Evolutionary conservation across 2,888 invertebrate species (phyloP).

Genomic region (Acanthopleura granulata): DNA sequence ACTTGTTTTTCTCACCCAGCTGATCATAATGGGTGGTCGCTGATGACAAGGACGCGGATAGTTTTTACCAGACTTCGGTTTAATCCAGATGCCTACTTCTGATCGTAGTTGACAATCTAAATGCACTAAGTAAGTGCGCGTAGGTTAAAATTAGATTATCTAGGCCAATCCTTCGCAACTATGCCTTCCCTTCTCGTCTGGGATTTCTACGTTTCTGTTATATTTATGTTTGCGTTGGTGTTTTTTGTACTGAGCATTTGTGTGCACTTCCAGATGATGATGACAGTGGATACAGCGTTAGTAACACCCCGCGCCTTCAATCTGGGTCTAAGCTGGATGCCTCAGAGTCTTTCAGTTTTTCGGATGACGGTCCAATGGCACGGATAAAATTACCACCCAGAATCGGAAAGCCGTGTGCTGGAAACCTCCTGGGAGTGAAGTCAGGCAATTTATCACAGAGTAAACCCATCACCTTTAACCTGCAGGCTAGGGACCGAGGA

Average conservation of each 20-base stretch:
- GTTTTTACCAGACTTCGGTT: too few species aligned
- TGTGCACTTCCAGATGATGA: conserved; percentile 44
- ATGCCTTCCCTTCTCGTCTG: too few species aligned
- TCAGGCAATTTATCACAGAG: background rate
- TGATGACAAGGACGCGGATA: too few species aligned
- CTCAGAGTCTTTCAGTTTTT: background rate
- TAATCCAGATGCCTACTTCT: too few species aligned
- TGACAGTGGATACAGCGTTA: conserved; percentile 53
- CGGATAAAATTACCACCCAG: background rate
- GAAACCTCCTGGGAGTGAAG: background rate
- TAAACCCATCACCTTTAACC: background rate
- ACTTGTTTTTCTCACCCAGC: too few species aligned
- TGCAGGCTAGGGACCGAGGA: background rate
- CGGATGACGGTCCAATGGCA: background rate
- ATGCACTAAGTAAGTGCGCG: too few species aligned
- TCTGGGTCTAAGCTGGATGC: conserved; percentile 11
- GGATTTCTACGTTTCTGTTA: background rate
- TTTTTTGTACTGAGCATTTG: background rate
- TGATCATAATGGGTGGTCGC: too few species aligned
- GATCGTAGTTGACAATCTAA: too few species aligned
- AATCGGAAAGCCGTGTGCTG: background rate
- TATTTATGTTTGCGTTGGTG: background rate
- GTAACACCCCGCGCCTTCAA: conserved; percentile 44
- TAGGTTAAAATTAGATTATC: too few species aligned
- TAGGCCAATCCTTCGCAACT: too few species aligned